Evolutionary conservation across 2,888 invertebrate species (phyloP).

Genomic region (Glomeris marginata): DNA sequence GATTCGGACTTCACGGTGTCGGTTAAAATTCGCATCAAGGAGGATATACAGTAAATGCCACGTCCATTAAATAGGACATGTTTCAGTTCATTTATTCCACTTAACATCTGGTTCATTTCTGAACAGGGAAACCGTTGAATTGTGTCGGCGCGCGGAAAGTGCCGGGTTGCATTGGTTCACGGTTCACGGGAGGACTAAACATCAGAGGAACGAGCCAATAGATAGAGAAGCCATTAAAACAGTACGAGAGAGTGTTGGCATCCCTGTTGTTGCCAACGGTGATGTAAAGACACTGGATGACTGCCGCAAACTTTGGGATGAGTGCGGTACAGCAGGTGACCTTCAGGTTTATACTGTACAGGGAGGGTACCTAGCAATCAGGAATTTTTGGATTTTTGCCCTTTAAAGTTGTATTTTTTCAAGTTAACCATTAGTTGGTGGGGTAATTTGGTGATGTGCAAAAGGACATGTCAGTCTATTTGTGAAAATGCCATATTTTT

Average conservation of each 20-base stretch:
- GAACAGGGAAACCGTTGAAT: conserved; percentile 54
- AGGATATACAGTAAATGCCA: conserved; percentile 44
- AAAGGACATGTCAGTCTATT: not conserved
- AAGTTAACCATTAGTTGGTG: too few relatives aligned
- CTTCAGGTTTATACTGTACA: too few relatives aligned
- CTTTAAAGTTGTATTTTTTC: too few relatives aligned
- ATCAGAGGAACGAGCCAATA: conserved; percentile 52
- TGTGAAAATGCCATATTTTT: too few relatives aligned
- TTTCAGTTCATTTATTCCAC: too few relatives aligned
- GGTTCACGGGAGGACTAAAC: conserved; percentile 80
- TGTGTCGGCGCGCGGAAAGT: conserved; percentile 63
- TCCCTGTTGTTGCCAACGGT: conserved; percentile 89
- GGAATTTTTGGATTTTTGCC: too few relatives aligned
- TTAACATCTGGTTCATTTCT: too few relatives aligned
- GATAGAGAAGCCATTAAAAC: conserved; percentile 53
- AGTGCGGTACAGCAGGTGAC: too few relatives aligned
- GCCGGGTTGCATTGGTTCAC: conserved; percentile 79
- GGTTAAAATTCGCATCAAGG: conserved; percentile 72
- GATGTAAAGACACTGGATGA: conserved; percentile 61
- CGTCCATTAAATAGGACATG: too few relatives aligned
- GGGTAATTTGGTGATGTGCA: too few relatives aligned
- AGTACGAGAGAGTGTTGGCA: conserved; percentile 49
- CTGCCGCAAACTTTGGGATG: conserved; percentile 46
- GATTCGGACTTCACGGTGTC: conserved; percentile 64
- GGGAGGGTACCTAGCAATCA: too few relatives aligned